Evolutionary conservation across 37 sponge, comb jelly and placozoan species (phyloP), one percentile per base, ranked within the genome.

Genomic region (Oscarella lobularis): DNA sequence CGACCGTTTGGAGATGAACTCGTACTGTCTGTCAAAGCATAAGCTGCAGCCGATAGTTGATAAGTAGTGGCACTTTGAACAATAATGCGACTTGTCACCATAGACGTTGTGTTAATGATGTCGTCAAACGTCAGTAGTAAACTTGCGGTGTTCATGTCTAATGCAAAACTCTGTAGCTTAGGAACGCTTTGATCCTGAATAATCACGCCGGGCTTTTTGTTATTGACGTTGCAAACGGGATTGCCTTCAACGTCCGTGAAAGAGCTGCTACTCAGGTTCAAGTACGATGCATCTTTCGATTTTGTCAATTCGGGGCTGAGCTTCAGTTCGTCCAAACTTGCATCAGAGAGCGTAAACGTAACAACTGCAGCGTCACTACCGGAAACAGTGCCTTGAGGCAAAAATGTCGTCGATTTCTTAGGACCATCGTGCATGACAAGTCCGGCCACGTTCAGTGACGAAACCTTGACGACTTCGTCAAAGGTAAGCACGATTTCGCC

Each of bases 121-220:
- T 94, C 95, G 41, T 82, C 79, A 71, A 94, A 94, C 48, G 79
- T 80, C 37, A 90, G 29, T 5, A 66, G 78, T n/a, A 94, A 67
- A 3, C 66, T 73, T 3, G 85, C 85, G 14, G 40, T 85, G 74
- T 86, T 67, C 31, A 88, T 29, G 67, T 89, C 83, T n/a, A 94
- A 41, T 55, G 40, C 73, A 65, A 80, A 94, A 33, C 30, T 65
- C 14, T 38, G 36, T 27, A 87, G 67, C 20, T 39, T 1, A 31
- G 95, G 95, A 29, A 81, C 78, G 36, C 38, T 73, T 27, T n/a
- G 29, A 36, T 94, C 95, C 14, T 38, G n/a, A 0, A 85, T 74
- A 20, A 48, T 27, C 60, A 27, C 14, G 20, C 14, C 60, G 9
- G 60, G 14, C 20, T 48, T 9, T 48, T 48, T 9, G 20, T 48